Evolutionary conservation across 2,797 vertebrate species (phyloP).

Genomic region (Halcyon badia): DNA sequence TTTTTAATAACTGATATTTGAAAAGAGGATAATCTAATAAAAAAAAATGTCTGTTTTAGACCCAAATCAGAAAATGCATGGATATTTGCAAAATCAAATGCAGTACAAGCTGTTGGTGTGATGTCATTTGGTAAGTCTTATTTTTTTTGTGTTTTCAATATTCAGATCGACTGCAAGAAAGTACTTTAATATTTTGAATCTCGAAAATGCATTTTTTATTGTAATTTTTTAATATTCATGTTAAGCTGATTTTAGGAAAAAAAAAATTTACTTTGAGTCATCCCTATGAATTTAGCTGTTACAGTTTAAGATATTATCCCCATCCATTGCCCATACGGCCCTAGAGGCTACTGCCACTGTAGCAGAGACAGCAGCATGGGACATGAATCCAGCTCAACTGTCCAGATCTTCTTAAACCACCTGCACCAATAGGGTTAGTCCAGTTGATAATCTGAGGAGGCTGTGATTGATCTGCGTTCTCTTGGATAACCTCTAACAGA

Average conservation of each 20-base stretch:
- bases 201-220: background rate
- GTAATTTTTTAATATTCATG: background rate
- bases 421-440: background rate
- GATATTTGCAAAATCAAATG: slow-evolving; percentile 91
- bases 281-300: background rate
- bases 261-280: background rate
- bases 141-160: background rate
- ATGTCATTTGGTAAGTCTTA: slow-evolving; percentile 95
- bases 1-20: background rate
- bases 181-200: background rate
- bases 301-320: background rate
- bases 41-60: slow-evolving; percentile 76
- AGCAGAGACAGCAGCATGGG: background rate
- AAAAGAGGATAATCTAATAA: background rate
- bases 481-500: background rate
- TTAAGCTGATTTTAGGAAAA: background rate
- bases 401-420: background rate
- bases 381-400: background rate
- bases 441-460: background rate
- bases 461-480: background rate
- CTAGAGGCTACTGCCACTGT: background rate
- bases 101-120: slow-evolving; percentile 91
- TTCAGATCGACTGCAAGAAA: background rate
- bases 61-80: slow-evolving; percentile 88
- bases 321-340: background rate